Conservation (phyloP, 2,113 vertebrate species). For the Passer domesticus region DNA sequence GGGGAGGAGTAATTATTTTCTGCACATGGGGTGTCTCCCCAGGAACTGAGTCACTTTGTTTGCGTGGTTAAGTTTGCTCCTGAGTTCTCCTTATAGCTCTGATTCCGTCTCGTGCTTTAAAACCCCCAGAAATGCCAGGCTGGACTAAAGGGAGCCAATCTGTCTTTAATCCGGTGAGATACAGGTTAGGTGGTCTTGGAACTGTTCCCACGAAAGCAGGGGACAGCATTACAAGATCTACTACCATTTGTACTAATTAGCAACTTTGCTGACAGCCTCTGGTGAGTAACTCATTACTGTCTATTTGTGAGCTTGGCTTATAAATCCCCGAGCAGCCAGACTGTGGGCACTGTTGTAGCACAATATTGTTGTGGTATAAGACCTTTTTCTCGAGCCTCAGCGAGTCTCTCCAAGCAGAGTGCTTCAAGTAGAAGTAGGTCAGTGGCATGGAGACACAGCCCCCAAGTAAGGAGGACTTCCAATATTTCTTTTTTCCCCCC, state of each 20-base stretch:
- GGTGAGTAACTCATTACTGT: constrained; percentile 67
- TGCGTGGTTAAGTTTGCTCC: not conserved
- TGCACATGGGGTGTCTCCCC: constrained; percentile 16
- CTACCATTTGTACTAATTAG: constrained; percentile 67
- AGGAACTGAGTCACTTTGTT: not conserved
- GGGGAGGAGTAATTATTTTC: constrained; percentile 55
- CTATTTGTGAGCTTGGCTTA: constrained; percentile 66
- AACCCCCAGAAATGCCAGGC: not conserved
- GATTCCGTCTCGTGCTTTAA: not conserved
- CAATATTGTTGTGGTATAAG: constrained; percentile 52
- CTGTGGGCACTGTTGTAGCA: constrained; percentile 34
- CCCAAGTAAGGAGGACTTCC: constrained; percentile 22
- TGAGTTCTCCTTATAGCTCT: not conserved
- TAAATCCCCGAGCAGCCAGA: constrained; percentile 61
- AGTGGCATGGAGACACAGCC: constrained; percentile 36
- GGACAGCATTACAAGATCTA: constrained; percentile 46
- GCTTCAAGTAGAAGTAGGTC: constrained; percentile 54
- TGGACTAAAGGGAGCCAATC: not conserved
- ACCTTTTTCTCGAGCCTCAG: constrained; percentile 25
- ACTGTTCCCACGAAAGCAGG: constrained; percentile 50
- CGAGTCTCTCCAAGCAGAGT: not conserved
- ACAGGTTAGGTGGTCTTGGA: constrained; percentile 58
- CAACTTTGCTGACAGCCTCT: constrained; percentile 67
- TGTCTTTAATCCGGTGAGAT: not conserved
- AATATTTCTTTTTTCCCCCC: not conserved